These are phyloP conservation scores for Prosopocoilus inquinatus DNA, from an alignment of 2,888 invertebrate genomes.

Conservation along the genomic window DNA sequence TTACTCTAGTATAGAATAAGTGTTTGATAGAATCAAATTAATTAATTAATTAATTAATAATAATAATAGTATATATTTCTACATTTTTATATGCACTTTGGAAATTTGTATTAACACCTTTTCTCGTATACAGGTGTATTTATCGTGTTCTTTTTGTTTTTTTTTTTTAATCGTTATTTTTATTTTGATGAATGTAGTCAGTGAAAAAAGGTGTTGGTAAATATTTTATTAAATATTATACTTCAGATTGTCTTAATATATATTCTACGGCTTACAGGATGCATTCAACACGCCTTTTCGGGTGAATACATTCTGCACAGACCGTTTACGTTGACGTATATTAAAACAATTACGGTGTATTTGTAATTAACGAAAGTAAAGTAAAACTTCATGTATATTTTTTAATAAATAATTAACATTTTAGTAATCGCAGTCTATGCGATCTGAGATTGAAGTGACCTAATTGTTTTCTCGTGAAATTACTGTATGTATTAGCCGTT, in stretches of 20 bases:
- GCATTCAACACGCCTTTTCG: not conserved
- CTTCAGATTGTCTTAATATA: constrained; percentile 22
- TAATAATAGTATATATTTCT: constrained; percentile 23
- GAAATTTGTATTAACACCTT: constrained; percentile 9
- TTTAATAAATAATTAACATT: constrained; percentile 15
- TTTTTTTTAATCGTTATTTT: constrained; percentile 9
- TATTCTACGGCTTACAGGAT: constrained; percentile 2
- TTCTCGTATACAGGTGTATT: constrained; percentile 1
- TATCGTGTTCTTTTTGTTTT: constrained; percentile 7
- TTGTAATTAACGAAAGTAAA: constrained; percentile 7
- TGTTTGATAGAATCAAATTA: constrained; percentile 20
- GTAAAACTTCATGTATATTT: constrained; percentile 20
- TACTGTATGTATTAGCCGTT: constrained; percentile 32
- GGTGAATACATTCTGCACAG: not conserved
- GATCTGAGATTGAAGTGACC: constrained; percentile 12
- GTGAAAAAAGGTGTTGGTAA: constrained; percentile 25
- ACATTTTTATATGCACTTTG: constrained; percentile 20
- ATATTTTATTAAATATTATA: constrained; percentile 23
- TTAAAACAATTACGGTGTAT: constrained; percentile 1
- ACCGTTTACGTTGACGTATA: not conserved
- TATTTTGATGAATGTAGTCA: constrained; percentile 19
- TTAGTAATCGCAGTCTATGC: constrained; percentile 12
- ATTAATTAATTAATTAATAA: not conserved
- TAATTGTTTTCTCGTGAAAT: constrained; percentile 15
- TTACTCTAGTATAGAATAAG: constrained; percentile 19